Percentiles rank a stretch among this genome's conserved stretches.
phyloP scores from a whole-genome alignment of 1,140 invertebrate genomes.

The Macrobrachium rosenbergii region DNA sequence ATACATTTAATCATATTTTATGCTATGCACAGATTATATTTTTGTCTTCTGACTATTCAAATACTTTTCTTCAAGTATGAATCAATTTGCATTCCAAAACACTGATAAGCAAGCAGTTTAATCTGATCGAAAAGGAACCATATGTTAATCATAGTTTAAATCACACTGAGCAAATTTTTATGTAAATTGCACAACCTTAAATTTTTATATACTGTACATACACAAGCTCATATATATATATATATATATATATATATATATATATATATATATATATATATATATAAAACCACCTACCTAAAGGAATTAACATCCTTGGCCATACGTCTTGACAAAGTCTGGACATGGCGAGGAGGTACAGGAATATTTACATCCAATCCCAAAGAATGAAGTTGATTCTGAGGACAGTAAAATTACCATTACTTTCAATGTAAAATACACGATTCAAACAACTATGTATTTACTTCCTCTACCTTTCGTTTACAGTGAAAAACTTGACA shows the following conservation, averaged over 20 bases:
- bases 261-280: neutral
- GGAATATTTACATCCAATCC: slow-evolving; percentile 50
- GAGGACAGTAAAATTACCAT: slow-evolving; percentile 10
- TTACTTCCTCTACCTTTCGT: neutral
- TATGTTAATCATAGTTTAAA: no score
- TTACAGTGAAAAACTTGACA: no score
- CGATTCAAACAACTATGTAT: neutral
- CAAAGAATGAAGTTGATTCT: slow-evolving; percentile 56
- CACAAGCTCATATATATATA: neutral
- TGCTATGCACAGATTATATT: no score
- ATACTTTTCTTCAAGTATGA: no score
- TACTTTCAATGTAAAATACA: neutral
- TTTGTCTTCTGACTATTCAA: no score
- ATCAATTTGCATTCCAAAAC: no score
- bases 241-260: neutral
- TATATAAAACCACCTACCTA: slow-evolving; percentile 33
- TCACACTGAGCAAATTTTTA: no score
- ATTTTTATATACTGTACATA: no score
- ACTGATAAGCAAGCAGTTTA: no score
- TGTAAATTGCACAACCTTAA: no score
- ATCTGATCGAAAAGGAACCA: no score
- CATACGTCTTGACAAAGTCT: slow-evolving; percentile 50
- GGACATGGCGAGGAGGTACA: slow-evolving; percentile 43
- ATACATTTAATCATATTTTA: no score
- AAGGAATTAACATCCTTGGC: slow-evolving; percentile 52